Evolutionary conservation across 2,888 invertebrate genomes (phyloP).

Genomic region (Sarcophaga rosellei): DNA sequence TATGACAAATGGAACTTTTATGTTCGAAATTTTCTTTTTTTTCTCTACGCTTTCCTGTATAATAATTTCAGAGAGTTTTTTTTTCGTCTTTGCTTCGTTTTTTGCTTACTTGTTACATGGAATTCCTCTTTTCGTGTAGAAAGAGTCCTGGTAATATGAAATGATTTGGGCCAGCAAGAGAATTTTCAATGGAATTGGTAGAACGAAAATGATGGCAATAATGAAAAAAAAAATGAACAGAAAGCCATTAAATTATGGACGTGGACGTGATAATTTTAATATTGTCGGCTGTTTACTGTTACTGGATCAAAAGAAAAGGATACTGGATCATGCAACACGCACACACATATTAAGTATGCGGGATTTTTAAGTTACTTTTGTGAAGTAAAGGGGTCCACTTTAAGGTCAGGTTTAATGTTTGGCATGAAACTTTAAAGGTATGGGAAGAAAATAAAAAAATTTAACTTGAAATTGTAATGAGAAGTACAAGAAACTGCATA

Average conservation of each 20-base stretch:
- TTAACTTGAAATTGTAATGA: too few relatives aligned
- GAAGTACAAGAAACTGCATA: too few relatives aligned
- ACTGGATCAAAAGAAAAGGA: neutral
- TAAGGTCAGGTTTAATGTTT: too few relatives aligned
- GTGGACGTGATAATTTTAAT: slow-evolving; percentile 63
- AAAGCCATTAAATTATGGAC: slow-evolving; percentile 65
- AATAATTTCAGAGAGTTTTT: neutral
- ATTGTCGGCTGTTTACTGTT: slow-evolving; percentile 31
- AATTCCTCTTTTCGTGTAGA: neutral
- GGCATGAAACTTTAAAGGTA: too few relatives aligned
- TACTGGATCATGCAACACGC: too few relatives aligned
- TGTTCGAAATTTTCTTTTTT: slow-evolving; percentile 62
- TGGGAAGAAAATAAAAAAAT: too few relatives aligned
- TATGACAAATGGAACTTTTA: slow-evolving; percentile 78
- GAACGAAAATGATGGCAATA: neutral
- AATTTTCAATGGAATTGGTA: neutral
- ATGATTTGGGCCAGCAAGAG: slow-evolving; percentile 43
- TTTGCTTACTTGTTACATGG: slow-evolving; percentile 30
- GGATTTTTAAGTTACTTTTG: too few relatives aligned
- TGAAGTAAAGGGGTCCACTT: too few relatives aligned
- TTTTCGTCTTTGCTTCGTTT: too few relatives aligned
- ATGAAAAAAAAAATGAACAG: slow-evolving; percentile 23
- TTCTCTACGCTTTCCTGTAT: slow-evolving; percentile 61
- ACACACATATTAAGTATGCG: too few relatives aligned
- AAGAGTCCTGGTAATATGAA: slow-evolving; percentile 48